Base-by-base conservation (phyloP, 2,888 invertebrate genomes). In the Syrista parreyssii region DNA sequence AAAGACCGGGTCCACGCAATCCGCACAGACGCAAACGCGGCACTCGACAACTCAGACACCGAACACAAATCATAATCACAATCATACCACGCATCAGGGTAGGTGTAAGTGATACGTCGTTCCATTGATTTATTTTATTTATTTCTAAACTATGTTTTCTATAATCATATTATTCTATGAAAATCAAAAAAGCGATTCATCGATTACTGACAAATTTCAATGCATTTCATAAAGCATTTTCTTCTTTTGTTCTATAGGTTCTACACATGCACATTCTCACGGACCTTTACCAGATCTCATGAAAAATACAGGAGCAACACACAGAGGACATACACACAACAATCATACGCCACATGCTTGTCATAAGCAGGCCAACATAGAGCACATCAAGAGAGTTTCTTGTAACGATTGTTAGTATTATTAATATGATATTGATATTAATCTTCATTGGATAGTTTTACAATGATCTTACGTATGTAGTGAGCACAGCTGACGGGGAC, bases 21-120 rank as follows among this genome's bases (percentile, higher is more conserved):
- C 85, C 3, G 81, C 82, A 35, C 89, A 88, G 79, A 87, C 86
- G 6, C 90, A 91, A 81, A 91, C 88, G 12, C 88, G 90, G 82
- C 91, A 91, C 82, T 90, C 90, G 68, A 91, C 89, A 9, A 91
- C 91, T 1, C 91, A 91, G 84, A 91, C 91, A 35, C 83, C 87
- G n/a, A 88, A 79, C 74, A 79, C 83, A 34, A 80, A 79, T 78
- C 89, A 89, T 75, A 88, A 85, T 85, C 88, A 89, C 75, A 82
- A 81, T 80, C 83, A 83, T 79, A 80, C 79, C 78, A 78, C 83
- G 72, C 87, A 88, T 82, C 88, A 86, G 80, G 88, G 89, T 85
- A 86, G 83, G 85, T 86, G 85, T 85, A 82, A 85, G 83, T 84
- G 79, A 68, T 68, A 71, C 72, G 74, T 78, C 78, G 78, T 78